Base-by-base conservation (phyloP, 1,140 invertebrate species). In the Helicoverpa zea region DNA sequence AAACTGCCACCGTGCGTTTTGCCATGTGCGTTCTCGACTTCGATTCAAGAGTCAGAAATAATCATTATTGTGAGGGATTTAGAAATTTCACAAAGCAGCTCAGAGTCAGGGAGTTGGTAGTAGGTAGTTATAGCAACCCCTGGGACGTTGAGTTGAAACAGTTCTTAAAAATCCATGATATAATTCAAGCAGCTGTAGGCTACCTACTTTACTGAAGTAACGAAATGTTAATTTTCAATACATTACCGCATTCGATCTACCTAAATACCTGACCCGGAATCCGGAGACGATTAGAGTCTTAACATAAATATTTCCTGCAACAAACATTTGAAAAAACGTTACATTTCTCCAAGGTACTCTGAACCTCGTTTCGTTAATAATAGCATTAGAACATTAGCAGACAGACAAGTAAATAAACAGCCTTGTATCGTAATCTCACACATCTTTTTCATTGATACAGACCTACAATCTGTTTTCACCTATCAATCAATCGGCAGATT, bases 291-390 rank as follows among this genome's bases (percentile, higher is more conserved):
- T 58, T 58, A 58, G 18, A 18, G 23, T 16, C 16, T 23, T 12
- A 68, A 49, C 43, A 12, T 23, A 49, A 68, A 18, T 49, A 49
- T 68, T 68, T 68, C 63, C 63, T 49, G n/a, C 2, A 66, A 49
- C 35, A 12, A 66, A 66, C 9, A n/a, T 35, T 16, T 47, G 11
- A 35, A 14, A 47, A 13, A 64, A 66, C 35, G 11, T 49, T 11
- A 68, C 49, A 9, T 68, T 23, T 68, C 64, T 68, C 49, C 64
- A 68, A 68, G 64, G 64, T 66, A 66, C 63, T 66, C 11, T 11
- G 63, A 47, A 18, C 16, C 64, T 47, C 43, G 43, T 68, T 18
- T 12, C 64, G 16, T 16, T 66, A 66, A 11, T 66, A 47, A 47
- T 66, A 66, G 63, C 43, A 23, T 49, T 49, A 68, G n/a, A 68